These are phyloP conservation scores for Centropus unirufus DNA, from an alignment of 2,113 vertebrate genomes.

Conservation along the genomic window DNA sequence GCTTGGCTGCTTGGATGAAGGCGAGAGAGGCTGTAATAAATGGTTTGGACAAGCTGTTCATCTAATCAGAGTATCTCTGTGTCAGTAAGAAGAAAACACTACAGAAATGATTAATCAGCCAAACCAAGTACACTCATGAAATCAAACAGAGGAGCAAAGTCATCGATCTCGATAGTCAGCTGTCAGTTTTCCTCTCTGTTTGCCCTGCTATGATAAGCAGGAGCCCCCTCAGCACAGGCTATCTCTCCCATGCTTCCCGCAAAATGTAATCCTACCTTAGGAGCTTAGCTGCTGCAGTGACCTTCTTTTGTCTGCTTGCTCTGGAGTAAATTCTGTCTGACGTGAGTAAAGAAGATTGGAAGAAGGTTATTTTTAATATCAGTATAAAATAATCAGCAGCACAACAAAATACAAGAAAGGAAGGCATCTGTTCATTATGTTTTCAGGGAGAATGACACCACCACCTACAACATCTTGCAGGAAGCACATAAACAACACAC, in stretches of 20 bases:
- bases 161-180: neutral
- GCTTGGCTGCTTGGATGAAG: neutral
- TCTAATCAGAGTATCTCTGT: neutral
- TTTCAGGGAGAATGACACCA: constrained; percentile 18
- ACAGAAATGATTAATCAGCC: neutral
- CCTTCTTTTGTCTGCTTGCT: constrained; percentile 55
- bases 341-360: constrained; percentile 39
- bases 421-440: neutral
- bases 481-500: neutral
- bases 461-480: neutral
- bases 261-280: constrained; percentile 60
- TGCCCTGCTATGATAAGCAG: neutral
- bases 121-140: neutral
- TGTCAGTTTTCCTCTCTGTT: neutral
- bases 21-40: neutral
- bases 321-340: constrained; percentile 50
- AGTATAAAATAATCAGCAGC: constrained; percentile 1
- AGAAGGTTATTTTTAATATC: constrained; percentile 49
- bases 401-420: neutral
- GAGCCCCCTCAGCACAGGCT: neutral
- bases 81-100: neutral
- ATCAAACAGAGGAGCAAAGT: neutral
- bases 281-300: constrained; percentile 57
- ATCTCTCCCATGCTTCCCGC: neutral
- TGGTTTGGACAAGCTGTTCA: neutral